A percentile compares a stretch with the other conserved stretches of the same genome.
Evolutionary conservation across 2,888 invertebrate genomes (phyloP).

Genomic region (Hololepta plana): DNA sequence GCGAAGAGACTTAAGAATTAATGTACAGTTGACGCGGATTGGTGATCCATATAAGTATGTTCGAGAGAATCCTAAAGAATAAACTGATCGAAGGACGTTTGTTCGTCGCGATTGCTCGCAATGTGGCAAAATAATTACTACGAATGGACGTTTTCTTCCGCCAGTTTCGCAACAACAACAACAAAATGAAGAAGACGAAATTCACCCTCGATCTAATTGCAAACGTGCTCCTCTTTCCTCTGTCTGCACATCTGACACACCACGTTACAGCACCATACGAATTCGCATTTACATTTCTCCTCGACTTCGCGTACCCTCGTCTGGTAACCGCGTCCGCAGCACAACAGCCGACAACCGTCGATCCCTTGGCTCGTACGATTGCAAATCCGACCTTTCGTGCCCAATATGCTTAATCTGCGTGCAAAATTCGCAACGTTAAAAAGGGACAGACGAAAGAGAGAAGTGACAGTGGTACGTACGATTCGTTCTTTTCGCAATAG

Average conservation of each 20-base stretch:
- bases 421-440: conserved; percentile 7
- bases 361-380: conserved; percentile 70
- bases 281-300: conserved; percentile 77
- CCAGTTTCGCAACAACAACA: too few relatives aligned
- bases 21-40: too few relatives aligned
- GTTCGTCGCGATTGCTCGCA: too few relatives aligned
- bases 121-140: too few relatives aligned
- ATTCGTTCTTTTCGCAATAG: conserved; percentile 73
- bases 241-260: conserved; percentile 68
- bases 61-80: too few relatives aligned
- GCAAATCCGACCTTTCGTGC: conserved; percentile 67
- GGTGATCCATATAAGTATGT: too few relatives aligned
- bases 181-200: too few relatives aligned
- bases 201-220: too few relatives aligned
- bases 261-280: conserved; percentile 84
- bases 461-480: conserved; percentile 32
- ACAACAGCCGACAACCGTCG: conserved; percentile 72
- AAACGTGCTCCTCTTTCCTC: conserved; percentile 67
- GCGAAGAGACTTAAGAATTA: too few relatives aligned
- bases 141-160: too few relatives aligned
- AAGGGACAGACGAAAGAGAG: not conserved
- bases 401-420: conserved; percentile 57
- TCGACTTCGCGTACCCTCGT: conserved; percentile 65
- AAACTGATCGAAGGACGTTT: too few relatives aligned
- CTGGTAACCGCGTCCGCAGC: conserved; percentile 79